phyloP scores from a whole-genome alignment of 2,113 vertebrate species.

The Astur gentilis region DNA sequence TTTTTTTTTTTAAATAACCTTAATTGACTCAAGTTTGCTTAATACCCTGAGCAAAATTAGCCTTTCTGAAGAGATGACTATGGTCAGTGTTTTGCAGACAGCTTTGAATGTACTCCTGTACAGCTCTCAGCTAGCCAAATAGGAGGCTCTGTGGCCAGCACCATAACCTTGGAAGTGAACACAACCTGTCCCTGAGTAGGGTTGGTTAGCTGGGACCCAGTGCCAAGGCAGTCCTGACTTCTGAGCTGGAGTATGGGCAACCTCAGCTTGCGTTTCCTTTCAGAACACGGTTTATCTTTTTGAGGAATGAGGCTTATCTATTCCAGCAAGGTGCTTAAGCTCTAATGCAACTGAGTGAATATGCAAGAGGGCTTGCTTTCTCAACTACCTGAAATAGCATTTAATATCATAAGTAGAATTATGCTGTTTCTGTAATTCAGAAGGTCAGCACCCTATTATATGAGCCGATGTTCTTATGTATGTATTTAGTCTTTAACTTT shows the following conservation, averaged over 20 bases:
- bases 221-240: not conserved
- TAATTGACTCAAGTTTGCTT: not conserved
- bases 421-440: not conserved
- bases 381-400: not conserved
- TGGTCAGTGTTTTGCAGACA: not conserved
- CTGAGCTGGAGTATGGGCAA: not conserved
- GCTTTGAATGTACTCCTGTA: not conserved
- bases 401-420: not conserved
- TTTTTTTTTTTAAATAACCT: not conserved
- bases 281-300: not conserved
- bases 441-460: not conserved
- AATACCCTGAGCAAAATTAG: not conserved
- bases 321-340: not conserved
- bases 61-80: not conserved
- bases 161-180: not conserved
- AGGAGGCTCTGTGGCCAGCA: not conserved
- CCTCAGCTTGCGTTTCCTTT: not conserved
- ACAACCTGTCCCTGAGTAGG: fast-evolving
- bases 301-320: not conserved
- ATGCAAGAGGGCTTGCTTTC: not conserved
- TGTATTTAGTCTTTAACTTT: not conserved
- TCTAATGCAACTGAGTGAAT: not conserved
- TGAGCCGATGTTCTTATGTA: not conserved
- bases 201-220: not conserved
- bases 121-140: not conserved